Evolutionary conservation across 1,140 invertebrate species (phyloP).

Genomic region (Zaprionus capensis): DNA sequence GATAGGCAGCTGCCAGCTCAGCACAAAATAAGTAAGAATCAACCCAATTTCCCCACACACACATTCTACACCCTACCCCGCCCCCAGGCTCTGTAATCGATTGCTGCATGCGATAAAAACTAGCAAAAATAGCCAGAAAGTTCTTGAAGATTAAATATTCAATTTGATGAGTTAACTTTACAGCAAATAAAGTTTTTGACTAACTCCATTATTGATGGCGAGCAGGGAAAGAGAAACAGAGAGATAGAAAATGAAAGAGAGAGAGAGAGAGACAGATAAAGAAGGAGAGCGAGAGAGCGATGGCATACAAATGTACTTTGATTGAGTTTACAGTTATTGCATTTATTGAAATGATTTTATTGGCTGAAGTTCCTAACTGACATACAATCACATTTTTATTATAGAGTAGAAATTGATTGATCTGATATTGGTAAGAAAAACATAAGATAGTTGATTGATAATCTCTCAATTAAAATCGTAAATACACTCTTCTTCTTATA

Average conservation of each 20-base stretch:
- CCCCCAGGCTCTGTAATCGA: neutral
- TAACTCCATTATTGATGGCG: neutral
- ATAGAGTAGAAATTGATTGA: too few relatives aligned
- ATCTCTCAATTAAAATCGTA: too few relatives aligned
- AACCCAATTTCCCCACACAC: neutral
- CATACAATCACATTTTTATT: too few relatives aligned
- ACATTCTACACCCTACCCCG: neutral
- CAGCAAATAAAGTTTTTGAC: neutral
- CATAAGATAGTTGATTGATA: too few relatives aligned
- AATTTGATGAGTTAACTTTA: slow-evolving; percentile 8
- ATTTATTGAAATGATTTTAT: neutral
- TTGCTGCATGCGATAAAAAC: slow-evolving; percentile 7
- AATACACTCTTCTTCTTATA: too few relatives aligned
- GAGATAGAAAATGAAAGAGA: neutral
- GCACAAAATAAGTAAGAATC: slow-evolving; percentile 48
- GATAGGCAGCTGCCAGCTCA: slow-evolving; percentile 53
- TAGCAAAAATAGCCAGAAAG: slow-evolving; percentile 6
- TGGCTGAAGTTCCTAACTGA: too few relatives aligned
- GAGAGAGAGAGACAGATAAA: neutral
- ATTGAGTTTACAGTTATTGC: neutral
- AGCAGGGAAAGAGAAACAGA: neutral
- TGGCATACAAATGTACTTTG: neutral
- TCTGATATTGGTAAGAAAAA: too few relatives aligned
- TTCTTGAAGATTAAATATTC: neutral
- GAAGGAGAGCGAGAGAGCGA: too few relatives aligned